phyloP scores from a whole-genome alignment of 2,797 vertebrate genomes.

The Oophaga sylvatica region DNA sequence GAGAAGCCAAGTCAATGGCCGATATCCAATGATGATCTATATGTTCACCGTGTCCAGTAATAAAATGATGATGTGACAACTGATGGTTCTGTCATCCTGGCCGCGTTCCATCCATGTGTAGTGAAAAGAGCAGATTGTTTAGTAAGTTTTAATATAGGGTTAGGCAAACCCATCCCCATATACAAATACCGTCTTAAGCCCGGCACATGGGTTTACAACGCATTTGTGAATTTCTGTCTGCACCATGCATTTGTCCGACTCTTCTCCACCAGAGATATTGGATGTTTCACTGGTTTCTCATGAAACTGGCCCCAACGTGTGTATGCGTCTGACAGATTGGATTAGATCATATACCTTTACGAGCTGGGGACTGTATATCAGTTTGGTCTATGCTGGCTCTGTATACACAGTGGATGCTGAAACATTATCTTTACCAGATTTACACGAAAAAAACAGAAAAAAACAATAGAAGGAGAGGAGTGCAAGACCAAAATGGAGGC shows the following conservation, averaged over 20 bases:
- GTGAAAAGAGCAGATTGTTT: neutral
- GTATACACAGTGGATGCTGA: neutral
- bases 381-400: neutral
- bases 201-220: neutral
- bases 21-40: neutral
- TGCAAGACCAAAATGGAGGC: too few relatives aligned
- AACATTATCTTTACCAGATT: too few relatives aligned
- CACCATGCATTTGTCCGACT: neutral
- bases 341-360: neutral
- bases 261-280: neutral
- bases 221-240: neutral
- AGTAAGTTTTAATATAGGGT: neutral
- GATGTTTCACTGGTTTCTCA: neutral
- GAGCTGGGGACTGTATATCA: neutral
- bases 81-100: constrained; percentile 14
- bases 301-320: neutral
- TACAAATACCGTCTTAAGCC: neutral
- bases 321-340: neutral
- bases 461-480: too few relatives aligned
- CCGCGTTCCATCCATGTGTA: neutral
- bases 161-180: neutral
- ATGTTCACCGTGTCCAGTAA: neutral
- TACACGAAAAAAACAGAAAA: too few relatives aligned
- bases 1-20: neutral
- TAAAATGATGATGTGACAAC: constrained; percentile 7